These are phyloP conservation scores for Chesias legatella DNA, from an alignment of 2,888 invertebrate species.

Conservation along the genomic window DNA sequence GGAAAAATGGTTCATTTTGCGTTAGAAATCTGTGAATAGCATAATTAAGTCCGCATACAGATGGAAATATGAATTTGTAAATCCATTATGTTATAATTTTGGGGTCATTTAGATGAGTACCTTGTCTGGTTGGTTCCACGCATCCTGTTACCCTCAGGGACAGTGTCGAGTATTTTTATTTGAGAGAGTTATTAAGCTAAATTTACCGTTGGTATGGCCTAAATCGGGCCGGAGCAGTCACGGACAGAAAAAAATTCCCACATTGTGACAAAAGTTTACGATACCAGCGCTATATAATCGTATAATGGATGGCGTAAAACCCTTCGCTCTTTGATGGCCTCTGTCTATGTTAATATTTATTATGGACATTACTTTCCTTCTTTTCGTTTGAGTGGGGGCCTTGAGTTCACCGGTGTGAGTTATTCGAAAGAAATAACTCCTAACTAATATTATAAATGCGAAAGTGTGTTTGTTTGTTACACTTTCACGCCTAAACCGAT, in stretches of 20 bases:
- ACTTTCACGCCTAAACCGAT: too few relatives aligned
- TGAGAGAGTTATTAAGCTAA: constrained; percentile 43
- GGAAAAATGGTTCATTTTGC: constrained; percentile 18
- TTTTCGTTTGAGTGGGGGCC: too few relatives aligned
- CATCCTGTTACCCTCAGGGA: constrained; percentile 10
- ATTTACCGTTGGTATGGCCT: constrained; percentile 46
- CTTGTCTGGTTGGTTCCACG: constrained; percentile 4
- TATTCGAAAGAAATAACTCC: constrained; percentile 6
- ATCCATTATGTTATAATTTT: constrained; percentile 6
- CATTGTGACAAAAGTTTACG: constrained; percentile 24
- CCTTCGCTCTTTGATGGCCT: constrained; percentile 17
- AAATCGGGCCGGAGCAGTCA: constrained; percentile 32
- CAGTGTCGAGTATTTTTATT: constrained; percentile 9
- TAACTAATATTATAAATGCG: too few relatives aligned
- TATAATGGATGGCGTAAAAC: constrained; percentile 21
- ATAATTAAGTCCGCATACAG: constrained; percentile 16
- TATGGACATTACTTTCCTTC: constrained; percentile 10
- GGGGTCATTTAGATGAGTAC: constrained; percentile 4
- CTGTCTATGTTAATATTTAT: constrained; percentile 19
- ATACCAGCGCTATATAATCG: constrained; percentile 22
- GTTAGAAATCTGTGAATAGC: constrained; percentile 8
- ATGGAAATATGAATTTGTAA: constrained; percentile 1
- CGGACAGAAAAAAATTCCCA: constrained; percentile 32
- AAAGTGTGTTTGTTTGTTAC: too few relatives aligned
- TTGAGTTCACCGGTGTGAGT: too few relatives aligned